phyloP scores from a whole-genome alignment of 2,888 invertebrate genomes.

The Silvanus unidentatus region DNA sequence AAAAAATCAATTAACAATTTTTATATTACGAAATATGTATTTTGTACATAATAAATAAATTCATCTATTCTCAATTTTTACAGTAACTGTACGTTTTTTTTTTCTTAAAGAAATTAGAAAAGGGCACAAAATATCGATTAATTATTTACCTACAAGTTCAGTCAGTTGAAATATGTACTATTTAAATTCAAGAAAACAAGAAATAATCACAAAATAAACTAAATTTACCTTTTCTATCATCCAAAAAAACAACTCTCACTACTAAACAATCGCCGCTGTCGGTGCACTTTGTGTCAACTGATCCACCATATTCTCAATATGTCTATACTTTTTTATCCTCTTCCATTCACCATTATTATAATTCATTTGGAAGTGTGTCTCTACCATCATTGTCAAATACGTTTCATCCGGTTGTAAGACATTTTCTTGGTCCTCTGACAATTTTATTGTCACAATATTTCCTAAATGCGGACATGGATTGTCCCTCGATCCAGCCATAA shows the following conservation, averaged over 20 bases:
- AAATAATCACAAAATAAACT: too few relatives aligned
- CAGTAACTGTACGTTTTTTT: too few relatives aligned
- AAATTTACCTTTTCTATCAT: too few relatives aligned
- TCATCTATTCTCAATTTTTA: too few relatives aligned
- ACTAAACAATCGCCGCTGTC: slow-evolving; percentile 30
- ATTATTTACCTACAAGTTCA: too few relatives aligned
- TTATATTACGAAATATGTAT: too few relatives aligned
- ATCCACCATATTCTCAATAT: slow-evolving; percentile 54
- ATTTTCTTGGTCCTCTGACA: slow-evolving; percentile 87
- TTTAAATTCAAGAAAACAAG: too few relatives aligned
- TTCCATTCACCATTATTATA: slow-evolving; percentile 98
- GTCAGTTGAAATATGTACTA: too few relatives aligned
- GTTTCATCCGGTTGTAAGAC: slow-evolving; percentile 81
- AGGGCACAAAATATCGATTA: too few relatives aligned
- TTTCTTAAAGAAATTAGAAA: too few relatives aligned
- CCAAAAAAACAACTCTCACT: neutral
- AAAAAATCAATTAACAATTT: too few relatives aligned
- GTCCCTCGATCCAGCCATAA: slow-evolving; percentile 97
- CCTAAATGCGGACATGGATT: slow-evolving; percentile 97
- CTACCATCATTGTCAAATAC: slow-evolving; percentile 71
- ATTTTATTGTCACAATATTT: slow-evolving; percentile 91
- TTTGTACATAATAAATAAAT: too few relatives aligned
- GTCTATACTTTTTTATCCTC: slow-evolving; percentile 82
- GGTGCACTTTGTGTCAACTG: slow-evolving; percentile 39
- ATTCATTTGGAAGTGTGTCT: slow-evolving; percentile 98